These are phyloP conservation scores for Sterrhoptilus dennistouni DNA, from an alignment of 2,113 vertebrate genomes.

Conservation along the genomic window DNA sequence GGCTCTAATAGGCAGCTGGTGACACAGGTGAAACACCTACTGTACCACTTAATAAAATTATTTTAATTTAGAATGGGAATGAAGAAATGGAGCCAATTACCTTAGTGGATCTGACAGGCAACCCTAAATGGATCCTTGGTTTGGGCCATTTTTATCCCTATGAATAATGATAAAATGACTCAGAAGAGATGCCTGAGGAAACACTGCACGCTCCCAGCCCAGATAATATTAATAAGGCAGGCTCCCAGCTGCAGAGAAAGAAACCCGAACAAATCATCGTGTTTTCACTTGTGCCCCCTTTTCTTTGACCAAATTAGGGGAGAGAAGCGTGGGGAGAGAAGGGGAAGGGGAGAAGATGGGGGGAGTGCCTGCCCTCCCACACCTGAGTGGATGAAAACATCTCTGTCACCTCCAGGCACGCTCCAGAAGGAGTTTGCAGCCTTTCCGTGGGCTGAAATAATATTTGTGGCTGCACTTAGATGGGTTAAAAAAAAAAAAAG, in stretches of 20 bases:
- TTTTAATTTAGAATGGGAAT: constrained; percentile 63
- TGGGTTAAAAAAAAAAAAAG: background rate
- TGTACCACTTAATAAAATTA: constrained; percentile 66
- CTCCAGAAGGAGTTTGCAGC: background rate
- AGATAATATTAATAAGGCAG: constrained; percentile 58
- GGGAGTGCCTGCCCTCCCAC: background rate
- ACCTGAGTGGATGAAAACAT: fast-evolving
- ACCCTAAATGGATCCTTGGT: constrained; percentile 42
- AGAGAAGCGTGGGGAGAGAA: background rate
- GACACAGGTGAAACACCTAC: constrained; percentile 57
- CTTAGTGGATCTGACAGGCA: constrained; percentile 54
- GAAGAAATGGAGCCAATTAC: constrained; percentile 64
- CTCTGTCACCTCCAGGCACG: background rate
- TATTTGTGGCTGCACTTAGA: background rate
- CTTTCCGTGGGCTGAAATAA: background rate
- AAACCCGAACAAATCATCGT: background rate
- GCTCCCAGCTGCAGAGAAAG: constrained; percentile 8
- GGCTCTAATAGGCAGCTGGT: constrained; percentile 58
- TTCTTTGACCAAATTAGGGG: constrained; percentile 16
- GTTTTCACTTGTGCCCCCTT: constrained; percentile 13
- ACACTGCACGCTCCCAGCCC: background rate
- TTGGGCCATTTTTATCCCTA: constrained; percentile 53
- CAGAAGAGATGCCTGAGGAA: constrained; percentile 60
- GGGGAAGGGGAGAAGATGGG: background rate
- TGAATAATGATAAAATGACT: constrained; percentile 63